These are phyloP conservation scores for Oryzaephilus surinamensis DNA, from an alignment of 1,140 invertebrate genomes.

Conservation along the genomic window DNA sequence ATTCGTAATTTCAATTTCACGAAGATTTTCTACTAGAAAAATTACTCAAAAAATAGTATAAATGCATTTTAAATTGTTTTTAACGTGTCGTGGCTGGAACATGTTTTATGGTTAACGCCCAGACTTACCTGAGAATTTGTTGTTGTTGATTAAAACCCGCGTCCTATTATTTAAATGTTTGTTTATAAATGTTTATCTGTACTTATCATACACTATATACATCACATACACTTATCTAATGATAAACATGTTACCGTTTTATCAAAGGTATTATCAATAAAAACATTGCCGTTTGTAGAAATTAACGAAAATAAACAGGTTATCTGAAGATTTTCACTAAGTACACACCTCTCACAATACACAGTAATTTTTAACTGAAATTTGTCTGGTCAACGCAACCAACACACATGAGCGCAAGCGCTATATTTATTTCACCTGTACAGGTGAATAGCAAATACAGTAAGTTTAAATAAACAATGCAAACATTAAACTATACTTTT, in stretches of 20 bases:
- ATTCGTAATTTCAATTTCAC: too few relatives aligned
- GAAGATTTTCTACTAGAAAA: too few relatives aligned
- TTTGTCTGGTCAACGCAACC: conserved; percentile 6
- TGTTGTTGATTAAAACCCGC: conserved; percentile 8
- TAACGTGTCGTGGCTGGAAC: neutral
- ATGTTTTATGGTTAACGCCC: conserved; percentile 9
- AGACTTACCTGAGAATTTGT: conserved; percentile 6
- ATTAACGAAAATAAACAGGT: conserved; percentile 3
- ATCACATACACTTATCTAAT: conserved; percentile 8
- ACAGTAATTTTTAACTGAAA: conserved; percentile 9
- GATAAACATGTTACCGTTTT: neutral
- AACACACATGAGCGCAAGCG: neutral
- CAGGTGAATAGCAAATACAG: too few relatives aligned
- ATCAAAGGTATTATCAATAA: conserved; percentile 1
- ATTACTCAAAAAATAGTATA: conserved; percentile 5
- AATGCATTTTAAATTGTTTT: neutral
- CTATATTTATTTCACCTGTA: too few relatives aligned
- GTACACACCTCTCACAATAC: conserved; percentile 3
- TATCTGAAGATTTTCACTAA: conserved; percentile 4
- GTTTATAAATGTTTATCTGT: neutral
- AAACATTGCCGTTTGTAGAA: conserved; percentile 2
- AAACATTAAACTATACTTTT: too few relatives aligned
- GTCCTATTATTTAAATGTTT: conserved; percentile 7
- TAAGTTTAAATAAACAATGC: too few relatives aligned
- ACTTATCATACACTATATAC: conserved; percentile 3